phyloP scores from a whole-genome alignment of 2,113 vertebrate species.

The Nothobranchius kuhntae region DNA sequence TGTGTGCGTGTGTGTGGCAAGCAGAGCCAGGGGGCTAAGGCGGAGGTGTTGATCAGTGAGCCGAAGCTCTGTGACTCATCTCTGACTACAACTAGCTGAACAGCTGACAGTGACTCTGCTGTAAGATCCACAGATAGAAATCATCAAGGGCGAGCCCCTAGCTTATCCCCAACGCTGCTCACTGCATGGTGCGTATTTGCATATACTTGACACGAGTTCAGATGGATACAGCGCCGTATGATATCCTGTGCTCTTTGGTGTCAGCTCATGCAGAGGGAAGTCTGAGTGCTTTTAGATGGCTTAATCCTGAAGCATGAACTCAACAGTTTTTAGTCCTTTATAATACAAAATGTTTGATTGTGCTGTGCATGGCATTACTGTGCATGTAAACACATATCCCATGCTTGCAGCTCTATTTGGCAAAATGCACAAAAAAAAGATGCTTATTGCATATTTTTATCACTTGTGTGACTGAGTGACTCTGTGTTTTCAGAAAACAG shows the following conservation, averaged over 20 bases:
- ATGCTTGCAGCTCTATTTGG: too few relatives aligned
- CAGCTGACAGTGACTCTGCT: conserved; percentile 36
- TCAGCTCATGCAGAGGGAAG: neutral
- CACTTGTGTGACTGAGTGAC: too few relatives aligned
- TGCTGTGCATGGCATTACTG: neutral
- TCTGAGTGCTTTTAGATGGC: neutral
- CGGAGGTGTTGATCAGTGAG: conserved; percentile 66
- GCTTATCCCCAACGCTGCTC: conserved; percentile 6
- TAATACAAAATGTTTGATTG: conserved; percentile 18
- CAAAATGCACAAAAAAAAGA: too few relatives aligned
- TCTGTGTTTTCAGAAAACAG: too few relatives aligned
- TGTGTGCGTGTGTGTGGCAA: conserved; percentile 27
- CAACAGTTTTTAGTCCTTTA: conserved; percentile 3
- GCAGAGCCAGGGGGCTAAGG: conserved; percentile 50
- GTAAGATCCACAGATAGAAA: conserved; percentile 22
- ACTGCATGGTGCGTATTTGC: conserved; percentile 3
- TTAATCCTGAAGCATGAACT: conserved; percentile 4
- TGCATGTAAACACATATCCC: neutral
- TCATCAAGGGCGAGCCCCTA: conserved; percentile 36
- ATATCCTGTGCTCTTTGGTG: neutral
- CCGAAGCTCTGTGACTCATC: conserved; percentile 63
- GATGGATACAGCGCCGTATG: conserved; percentile 1
- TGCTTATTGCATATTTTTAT: too few relatives aligned
- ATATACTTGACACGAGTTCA: neutral
- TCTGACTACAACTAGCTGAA: conserved; percentile 34